Evolutionary conservation across 2,797 vertebrate genomes (phyloP).

Genomic region (Darevskia mixta): DNA sequence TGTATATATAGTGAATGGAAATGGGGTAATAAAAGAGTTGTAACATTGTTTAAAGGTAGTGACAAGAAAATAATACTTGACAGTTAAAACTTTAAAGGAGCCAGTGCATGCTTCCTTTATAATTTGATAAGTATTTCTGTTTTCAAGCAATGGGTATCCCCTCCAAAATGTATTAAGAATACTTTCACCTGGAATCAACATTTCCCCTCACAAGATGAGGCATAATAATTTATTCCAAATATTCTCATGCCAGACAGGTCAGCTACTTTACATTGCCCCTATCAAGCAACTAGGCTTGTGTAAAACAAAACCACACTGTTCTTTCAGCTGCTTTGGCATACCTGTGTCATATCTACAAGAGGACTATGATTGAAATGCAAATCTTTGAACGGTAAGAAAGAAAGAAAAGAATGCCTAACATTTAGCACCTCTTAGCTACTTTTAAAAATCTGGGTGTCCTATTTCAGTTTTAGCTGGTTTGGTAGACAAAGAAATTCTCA

Average conservation of each 20-base stretch:
- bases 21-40: neutral
- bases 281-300: neutral
- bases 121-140: neutral
- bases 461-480: slow-evolving; percentile 21
- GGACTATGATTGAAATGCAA: neutral
- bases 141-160: neutral
- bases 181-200: slow-evolving; percentile 43
- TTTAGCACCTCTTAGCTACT: slow-evolving; percentile 59
- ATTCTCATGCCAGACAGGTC: accelerated
- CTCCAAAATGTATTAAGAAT: accelerated
- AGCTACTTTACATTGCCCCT: accelerated
- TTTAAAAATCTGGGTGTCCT: slow-evolving; percentile 40
- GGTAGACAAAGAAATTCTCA: slow-evolving; percentile 40
- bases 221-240: neutral
- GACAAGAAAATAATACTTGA: neutral
- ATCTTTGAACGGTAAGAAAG: slow-evolving; percentile 42
- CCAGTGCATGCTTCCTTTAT: accelerated
- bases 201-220: slow-evolving; percentile 41
- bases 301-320: neutral
- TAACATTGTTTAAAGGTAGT: neutral
- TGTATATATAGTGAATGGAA: neutral
- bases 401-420: slow-evolving; percentile 14
- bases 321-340: slow-evolving; percentile 51
- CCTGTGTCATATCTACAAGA: accelerated
- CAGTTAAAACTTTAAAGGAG: neutral